A percentile compares a stretch with the other conserved stretches of the same genome.
phyloP scores from a whole-genome alignment of 2,113 vertebrate species.

The Aegotheles bennettii region DNA sequence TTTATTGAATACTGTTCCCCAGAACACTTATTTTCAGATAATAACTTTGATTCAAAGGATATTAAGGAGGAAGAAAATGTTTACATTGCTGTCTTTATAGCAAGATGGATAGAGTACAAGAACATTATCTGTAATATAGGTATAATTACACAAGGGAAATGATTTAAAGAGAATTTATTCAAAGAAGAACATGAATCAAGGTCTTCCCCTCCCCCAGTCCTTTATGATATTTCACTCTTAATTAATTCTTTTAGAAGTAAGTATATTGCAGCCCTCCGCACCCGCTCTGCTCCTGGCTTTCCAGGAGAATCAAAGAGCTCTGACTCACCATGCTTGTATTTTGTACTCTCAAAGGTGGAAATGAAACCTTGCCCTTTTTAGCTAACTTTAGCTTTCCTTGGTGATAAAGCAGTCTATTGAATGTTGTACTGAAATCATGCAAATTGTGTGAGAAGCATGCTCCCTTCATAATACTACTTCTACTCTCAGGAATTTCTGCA shows the following conservation, averaged over 20 bases:
- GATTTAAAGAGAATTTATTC: constrained; percentile 63
- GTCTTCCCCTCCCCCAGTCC: background rate
- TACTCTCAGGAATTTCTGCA: rapidly evolving
- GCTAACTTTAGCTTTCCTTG: background rate
- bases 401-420: background rate
- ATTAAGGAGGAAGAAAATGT: constrained; percentile 47
- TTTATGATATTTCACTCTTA: constrained; percentile 21
- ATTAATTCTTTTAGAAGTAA: constrained; percentile 52
- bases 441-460: background rate
- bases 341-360: background rate
- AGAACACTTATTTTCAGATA: constrained; percentile 34
- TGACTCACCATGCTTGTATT: background rate
- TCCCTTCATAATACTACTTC: rapidly evolving
- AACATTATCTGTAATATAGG: constrained; percentile 61
- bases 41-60: constrained; percentile 37
- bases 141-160: constrained; percentile 64
- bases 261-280: background rate
- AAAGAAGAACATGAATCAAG: constrained; percentile 49
- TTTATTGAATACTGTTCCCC: constrained; percentile 36
- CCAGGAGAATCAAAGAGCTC: background rate
- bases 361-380: background rate
- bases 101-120: constrained; percentile 25
- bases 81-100: constrained; percentile 49
- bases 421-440: background rate
- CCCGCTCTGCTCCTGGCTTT: background rate